phyloP scores from a whole-genome alignment of 2,888 invertebrate genomes.

The Agrochola macilenta region DNA sequence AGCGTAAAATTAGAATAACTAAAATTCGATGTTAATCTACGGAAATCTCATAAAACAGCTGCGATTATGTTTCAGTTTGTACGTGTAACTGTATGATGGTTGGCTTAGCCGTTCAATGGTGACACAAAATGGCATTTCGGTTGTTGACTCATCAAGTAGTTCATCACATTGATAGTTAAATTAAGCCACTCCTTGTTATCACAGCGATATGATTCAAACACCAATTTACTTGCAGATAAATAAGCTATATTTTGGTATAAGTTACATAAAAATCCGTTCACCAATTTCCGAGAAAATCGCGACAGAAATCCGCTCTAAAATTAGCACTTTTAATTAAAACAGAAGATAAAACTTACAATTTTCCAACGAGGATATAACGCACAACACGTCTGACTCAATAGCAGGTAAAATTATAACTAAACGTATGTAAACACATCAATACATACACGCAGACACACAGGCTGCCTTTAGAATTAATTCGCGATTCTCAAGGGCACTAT shows the following conservation, averaged over 20 bases:
- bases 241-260: neutral
- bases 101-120: neutral
- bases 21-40: conserved; percentile 15
- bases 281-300: neutral
- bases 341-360: conserved; percentile 60
- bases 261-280: neutral
- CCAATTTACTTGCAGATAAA: conserved; percentile 18
- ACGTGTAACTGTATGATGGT: neutral
- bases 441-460: conserved; percentile 56
- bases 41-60: conserved; percentile 26
- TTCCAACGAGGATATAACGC: conserved; percentile 52
- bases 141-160: neutral
- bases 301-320: conserved; percentile 26
- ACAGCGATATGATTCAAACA: conserved; percentile 12
- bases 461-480: conserved; percentile 65
- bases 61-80: neutral
- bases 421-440: conserved; percentile 68
- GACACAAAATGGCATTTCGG: conserved; percentile 20
- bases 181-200: conserved; percentile 4
- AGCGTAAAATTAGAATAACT: conserved; percentile 32
- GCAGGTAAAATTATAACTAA: conserved; percentile 71
- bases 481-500: conserved; percentile 59
- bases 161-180: conserved; percentile 1
- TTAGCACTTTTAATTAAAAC: conserved; percentile 31
- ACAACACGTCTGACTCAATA: conserved; percentile 66